Evolutionary conservation across 64 coral and sea anemone species (phyloP), one percentile per base, ranked within the genome.

Genomic region (Montipora capricornis): DNA sequence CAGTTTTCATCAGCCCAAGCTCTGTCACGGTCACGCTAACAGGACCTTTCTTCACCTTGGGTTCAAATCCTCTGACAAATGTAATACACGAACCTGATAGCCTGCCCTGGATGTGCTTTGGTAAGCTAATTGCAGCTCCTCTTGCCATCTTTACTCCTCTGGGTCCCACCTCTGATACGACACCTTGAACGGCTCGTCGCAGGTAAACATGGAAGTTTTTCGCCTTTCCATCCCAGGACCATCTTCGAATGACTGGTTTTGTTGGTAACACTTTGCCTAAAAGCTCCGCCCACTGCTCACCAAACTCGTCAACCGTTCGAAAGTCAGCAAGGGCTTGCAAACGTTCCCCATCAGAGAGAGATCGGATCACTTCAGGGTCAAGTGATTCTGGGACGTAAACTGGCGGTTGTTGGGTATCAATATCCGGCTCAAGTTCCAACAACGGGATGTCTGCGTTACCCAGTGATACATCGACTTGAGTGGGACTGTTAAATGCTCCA

Each of bases 11-110:
- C 20, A 99, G 85, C 74, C 92, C 84, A 57, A 99, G 83, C 67
- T 95, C 98, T 44, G 73, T 90, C 20, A 99, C 89, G 20, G 90
- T 78, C 44, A 99, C 80, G 11, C 71, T 79, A 20, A 99, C 83
- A 45, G 98, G 98, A 2, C 98, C 98, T 80, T 99, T 99, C 29
- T 95, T 96, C 2, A 84, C 98, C 76, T 94, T 96, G 3, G 98
- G 95, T 81, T 99, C 95, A 75, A 68, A 99, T 46, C 95, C 95
- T 87, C 92, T 92, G 9, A 61, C 82, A 92, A 99, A 99, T 13
- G 45, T 89, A 15, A 99, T 78, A 11, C 26, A 53, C 17, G 69
- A 20, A 70, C 64, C 80, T 59, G 11, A 64, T 12, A 79, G 47
- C 4, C 50, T 70, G 4, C 98, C 98, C 69, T 94, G 76, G 26